These are phyloP conservation scores for Turnix velox DNA, from an alignment of 2,113 vertebrate genomes.

Conservation along the genomic window DNA sequence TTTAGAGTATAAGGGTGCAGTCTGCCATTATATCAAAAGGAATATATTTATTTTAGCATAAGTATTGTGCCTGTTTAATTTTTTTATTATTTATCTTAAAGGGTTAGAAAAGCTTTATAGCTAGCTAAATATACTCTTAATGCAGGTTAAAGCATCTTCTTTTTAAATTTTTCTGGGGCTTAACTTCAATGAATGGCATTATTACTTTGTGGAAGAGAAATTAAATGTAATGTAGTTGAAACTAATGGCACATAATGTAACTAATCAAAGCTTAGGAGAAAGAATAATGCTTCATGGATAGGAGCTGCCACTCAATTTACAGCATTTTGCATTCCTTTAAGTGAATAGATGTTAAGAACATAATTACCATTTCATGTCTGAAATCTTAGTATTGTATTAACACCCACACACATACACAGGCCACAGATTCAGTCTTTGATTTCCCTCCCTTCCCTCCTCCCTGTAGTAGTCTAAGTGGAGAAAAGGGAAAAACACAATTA, in stretches of 20 bases:
- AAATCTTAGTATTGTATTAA: not conserved
- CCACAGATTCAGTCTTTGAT: not conserved
- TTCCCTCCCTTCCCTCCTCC: fast-evolving
- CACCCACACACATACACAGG: not conserved
- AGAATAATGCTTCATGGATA: slow-evolving; percentile 3
- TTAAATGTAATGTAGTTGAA: slow-evolving; percentile 14
- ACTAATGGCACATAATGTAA: slow-evolving; percentile 4
- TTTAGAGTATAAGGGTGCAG: not conserved
- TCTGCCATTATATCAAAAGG: not conserved
- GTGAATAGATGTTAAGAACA: slow-evolving; percentile 6
- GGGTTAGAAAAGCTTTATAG: slow-evolving; percentile 35
- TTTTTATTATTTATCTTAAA: slow-evolving; percentile 37
- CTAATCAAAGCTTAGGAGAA: slow-evolving; percentile 47
- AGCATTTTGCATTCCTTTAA: slow-evolving; percentile 31
- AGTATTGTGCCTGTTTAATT: slow-evolving; percentile 7
- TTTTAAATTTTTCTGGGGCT: slow-evolving; percentile 19
- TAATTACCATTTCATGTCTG: not conserved
- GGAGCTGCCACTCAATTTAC: slow-evolving; percentile 20
- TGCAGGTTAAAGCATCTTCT: slow-evolving; percentile 35
- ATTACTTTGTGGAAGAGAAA: slow-evolving; percentile 38
- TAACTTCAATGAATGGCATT: slow-evolving; percentile 43
- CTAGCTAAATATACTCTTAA: slow-evolving; percentile 16
- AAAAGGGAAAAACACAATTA: not conserved
- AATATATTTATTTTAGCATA: slow-evolving; percentile 30
- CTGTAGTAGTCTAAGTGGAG: not conserved